Evolutionary conservation across 2,888 invertebrate genomes (phyloP).

Genomic region (Diachrysia chrysitis): DNA sequence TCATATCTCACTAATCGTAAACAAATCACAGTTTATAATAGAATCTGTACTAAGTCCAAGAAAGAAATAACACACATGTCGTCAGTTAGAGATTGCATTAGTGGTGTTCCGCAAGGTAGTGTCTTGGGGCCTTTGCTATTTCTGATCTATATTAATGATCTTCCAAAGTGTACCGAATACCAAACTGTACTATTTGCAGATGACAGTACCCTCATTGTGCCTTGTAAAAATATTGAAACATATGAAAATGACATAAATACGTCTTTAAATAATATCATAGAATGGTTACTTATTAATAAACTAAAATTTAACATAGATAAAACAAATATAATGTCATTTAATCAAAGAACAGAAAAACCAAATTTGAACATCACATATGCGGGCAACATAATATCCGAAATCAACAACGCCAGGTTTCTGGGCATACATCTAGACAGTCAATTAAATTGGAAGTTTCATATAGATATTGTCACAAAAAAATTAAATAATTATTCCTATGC

Average conservation of each 20-base stretch:
- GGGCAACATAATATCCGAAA: background rate
- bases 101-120: background rate
- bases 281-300: background rate
- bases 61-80: too few relatives aligned
- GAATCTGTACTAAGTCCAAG: too few relatives aligned
- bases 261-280: background rate
- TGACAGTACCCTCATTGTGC: background rate
- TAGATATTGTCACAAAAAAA: background rate
- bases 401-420: background rate
- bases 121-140: constrained; percentile 3
- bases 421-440: background rate
- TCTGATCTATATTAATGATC: background rate
- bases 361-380: constrained; percentile 1
- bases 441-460: constrained; percentile 5
- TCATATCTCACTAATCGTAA: too few relatives aligned
- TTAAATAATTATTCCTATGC: too few relatives aligned
- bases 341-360: constrained; percentile 1
- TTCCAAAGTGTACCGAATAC: background rate
- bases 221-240: background rate
- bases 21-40: too few relatives aligned
- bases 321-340: constrained; percentile 2
- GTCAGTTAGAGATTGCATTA: too few relatives aligned
- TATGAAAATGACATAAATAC: background rate
- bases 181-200: background rate
- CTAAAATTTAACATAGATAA: background rate